Evolutionary conservation across 1,140 invertebrate genomes (phyloP).

Genomic region (Drosophila ercepeae): DNA sequence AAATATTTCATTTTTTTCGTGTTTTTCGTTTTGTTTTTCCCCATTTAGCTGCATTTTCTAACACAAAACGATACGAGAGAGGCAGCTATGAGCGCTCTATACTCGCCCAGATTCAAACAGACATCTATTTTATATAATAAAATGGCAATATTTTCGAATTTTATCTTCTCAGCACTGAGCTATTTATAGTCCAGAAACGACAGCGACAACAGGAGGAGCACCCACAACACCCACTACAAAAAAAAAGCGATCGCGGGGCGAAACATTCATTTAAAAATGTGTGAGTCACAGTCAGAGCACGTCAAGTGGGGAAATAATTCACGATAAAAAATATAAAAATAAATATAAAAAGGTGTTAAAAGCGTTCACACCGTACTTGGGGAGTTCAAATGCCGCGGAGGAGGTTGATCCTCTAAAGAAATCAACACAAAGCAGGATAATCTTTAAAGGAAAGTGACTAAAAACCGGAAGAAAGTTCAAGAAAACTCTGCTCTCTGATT

Average conservation of each 20-base stretch:
- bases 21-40: conserved; percentile 54
- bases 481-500: too few species aligned
- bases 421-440: too few species aligned
- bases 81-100: too few species aligned
- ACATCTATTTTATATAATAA: conserved; percentile 51
- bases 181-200: conserved; percentile 58
- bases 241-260: too few species aligned
- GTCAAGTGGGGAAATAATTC: conserved; percentile 45
- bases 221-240: conserved; percentile 30
- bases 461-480: too few species aligned
- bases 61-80: conserved; percentile 7
- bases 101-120: not conserved
- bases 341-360: conserved; percentile 52
- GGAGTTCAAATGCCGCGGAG: conserved; percentile 1
- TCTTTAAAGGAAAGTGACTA: too few species aligned
- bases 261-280: conserved; percentile 16
- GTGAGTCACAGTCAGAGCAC: conserved; percentile 21
- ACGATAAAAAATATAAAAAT: conserved; percentile 37
- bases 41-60: conserved; percentile 34
- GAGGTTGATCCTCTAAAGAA: not conserved
- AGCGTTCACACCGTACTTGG: conserved; percentile 14
- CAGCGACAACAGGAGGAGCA: conserved; percentile 7
- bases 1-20: conserved; percentile 45
- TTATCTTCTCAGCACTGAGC: conserved; percentile 58
- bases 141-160: conserved; percentile 64